A percentile compares a stretch with the other conserved stretches of the same genome.
Conservation (phyloP, 1,140 invertebrate genomes). For the Thaumetopoea pityocampa region DNA sequence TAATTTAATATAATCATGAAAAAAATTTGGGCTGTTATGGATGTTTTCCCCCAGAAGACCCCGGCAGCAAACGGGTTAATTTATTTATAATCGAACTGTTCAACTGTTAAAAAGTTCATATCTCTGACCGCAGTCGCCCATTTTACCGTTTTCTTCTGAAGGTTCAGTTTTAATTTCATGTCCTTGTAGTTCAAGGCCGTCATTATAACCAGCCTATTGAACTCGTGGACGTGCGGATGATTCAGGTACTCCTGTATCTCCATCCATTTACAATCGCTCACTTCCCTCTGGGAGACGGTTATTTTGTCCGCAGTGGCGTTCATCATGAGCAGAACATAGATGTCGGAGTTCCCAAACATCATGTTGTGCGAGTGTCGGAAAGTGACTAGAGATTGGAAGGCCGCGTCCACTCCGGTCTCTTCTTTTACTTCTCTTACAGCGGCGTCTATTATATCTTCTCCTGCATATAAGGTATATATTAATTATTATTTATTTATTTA, state of each 20-base stretch:
- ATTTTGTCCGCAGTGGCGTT: slow-evolving; percentile 81
- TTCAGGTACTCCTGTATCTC: slow-evolving; percentile 83
- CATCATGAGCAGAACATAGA: slow-evolving; percentile 87
- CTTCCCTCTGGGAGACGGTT: slow-evolving; percentile 83
- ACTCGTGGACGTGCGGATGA: slow-evolving; percentile 84
- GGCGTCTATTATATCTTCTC: slow-evolving; percentile 87
- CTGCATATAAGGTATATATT: slow-evolving; percentile 63
- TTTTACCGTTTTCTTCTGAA: slow-evolving; percentile 60
- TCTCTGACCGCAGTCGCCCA: slow-evolving; percentile 44
- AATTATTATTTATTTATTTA: too few relatives aligned
- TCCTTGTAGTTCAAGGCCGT: slow-evolving; percentile 81
- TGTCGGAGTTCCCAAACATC: slow-evolving; percentile 89
- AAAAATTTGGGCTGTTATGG: too few relatives aligned
- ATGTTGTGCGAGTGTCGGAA: slow-evolving; percentile 85
- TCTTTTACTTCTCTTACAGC: slow-evolving; percentile 91
- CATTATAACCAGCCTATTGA: slow-evolving; percentile 82
- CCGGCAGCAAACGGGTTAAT: slow-evolving; percentile 4
- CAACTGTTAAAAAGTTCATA: slow-evolving; percentile 45
- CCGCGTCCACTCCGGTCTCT: slow-evolving; percentile 89
- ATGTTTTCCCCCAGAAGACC: too few relatives aligned
- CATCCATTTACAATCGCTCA: slow-evolving; percentile 89
- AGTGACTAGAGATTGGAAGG: slow-evolving; percentile 85
- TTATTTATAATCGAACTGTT: slow-evolving; percentile 29
- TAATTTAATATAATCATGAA: too few relatives aligned
- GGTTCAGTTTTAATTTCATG: slow-evolving; percentile 77